Conservation (phyloP, 23 tunicate genomes). For the Trididemnum miniatum region DNA sequence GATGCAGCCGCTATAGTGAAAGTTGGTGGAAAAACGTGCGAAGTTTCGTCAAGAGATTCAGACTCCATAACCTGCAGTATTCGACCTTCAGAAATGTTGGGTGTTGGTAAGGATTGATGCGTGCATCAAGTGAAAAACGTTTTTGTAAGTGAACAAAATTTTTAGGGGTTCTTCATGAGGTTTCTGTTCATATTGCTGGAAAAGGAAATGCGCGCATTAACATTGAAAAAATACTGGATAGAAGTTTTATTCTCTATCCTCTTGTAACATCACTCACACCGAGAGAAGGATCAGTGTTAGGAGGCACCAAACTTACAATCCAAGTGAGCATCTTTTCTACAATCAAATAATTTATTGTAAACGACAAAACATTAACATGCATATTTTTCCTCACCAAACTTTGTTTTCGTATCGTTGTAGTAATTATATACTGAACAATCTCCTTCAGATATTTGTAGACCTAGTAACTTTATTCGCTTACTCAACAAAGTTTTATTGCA, state of each 20-base stretch:
- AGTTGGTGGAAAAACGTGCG: background rate
- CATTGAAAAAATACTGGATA: background rate
- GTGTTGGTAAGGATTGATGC: background rate
- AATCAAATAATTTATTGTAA: too few species aligned
- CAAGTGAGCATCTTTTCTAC: too few species aligned
- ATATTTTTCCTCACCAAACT: too few species aligned
- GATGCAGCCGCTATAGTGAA: background rate
- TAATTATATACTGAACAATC: too few species aligned
- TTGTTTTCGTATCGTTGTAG: too few species aligned
- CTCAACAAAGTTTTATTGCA: too few species aligned
- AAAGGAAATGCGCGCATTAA: conserved; percentile 43
- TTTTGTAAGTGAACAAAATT: background rate
- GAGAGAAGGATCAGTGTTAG: conserved; percentile 20
- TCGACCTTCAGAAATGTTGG: background rate
- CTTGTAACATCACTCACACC: conserved; percentile 33
- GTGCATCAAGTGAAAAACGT: background rate
- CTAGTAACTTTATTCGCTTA: too few species aligned
- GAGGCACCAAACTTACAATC: conserved; percentile 62
- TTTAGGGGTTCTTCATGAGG: conserved; percentile 24
- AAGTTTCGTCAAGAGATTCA: background rate
- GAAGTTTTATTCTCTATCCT: conserved; percentile 39
- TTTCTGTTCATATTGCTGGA: conserved; percentile 18
- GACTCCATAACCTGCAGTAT: background rate
- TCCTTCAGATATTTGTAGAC: too few species aligned
- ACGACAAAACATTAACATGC: too few species aligned